Conservation (phyloP, 2,113 vertebrate species). For the Eurystomus gularis region DNA sequence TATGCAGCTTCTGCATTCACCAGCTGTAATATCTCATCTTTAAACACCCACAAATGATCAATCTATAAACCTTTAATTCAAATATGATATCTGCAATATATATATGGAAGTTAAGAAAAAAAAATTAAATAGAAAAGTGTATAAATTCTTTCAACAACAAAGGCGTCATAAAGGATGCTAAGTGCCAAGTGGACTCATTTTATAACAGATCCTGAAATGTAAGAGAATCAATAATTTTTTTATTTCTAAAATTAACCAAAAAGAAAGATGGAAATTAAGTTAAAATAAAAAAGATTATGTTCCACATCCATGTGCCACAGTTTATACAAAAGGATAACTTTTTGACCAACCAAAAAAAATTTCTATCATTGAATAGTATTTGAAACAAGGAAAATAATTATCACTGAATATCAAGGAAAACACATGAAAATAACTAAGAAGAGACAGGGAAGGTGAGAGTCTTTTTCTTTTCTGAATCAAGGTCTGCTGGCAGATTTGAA, state of each 20-base stretch:
- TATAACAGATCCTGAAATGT: neutral
- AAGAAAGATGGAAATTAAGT: neutral
- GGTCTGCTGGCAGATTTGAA: neutral
- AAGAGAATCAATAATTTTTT: neutral
- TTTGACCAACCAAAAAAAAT: neutral
- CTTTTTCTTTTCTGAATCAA: neutral
- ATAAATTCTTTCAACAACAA: neutral
- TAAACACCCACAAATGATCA: neutral
- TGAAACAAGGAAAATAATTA: neutral
- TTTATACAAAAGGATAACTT: neutral
- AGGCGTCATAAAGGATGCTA: neutral
- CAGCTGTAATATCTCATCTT: neutral
- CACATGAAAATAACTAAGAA: neutral
- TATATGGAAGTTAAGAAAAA: neutral
- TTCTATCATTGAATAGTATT: neutral
- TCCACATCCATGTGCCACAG: rapidly evolving
- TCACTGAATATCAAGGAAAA: neutral
- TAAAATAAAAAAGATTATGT: neutral
- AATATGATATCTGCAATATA: neutral
- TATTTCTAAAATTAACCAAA: neutral
- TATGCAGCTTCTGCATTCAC: neutral
- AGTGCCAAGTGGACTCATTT: neutral
- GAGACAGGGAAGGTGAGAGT: neutral
- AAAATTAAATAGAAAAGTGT: neutral
- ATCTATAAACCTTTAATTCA: neutral